These are phyloP conservation scores for Lasioglossum villosulum DNA, from an alignment of 2,888 invertebrate species.

Conservation along the genomic window DNA sequence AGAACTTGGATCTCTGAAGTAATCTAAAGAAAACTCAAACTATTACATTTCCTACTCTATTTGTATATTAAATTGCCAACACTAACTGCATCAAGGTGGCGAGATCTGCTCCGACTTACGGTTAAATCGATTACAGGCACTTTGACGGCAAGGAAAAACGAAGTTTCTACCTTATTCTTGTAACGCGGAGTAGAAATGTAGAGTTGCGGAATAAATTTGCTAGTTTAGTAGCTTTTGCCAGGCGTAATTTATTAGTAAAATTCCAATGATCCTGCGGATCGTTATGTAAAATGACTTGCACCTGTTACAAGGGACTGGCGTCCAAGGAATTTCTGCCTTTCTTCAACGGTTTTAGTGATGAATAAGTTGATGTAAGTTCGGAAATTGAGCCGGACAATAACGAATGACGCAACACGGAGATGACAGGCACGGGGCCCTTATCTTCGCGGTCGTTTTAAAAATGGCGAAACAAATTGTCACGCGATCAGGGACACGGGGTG, in stretches of 20 bases:
- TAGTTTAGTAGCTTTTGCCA: neutral
- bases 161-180: neutral
- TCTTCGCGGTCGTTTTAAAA: neutral
- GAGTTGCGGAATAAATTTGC: neutral
- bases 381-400: neutral
- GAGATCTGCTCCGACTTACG: neutral
- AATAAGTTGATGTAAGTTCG: neutral
- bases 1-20: neutral
- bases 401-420: neutral
- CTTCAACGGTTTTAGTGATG: neutral
- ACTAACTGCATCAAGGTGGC: neutral
- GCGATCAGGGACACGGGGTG: slow-evolving; percentile 22
- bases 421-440: neutral
- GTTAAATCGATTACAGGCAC: neutral
- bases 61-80: neutral
- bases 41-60: neutral
- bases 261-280: neutral
- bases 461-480: slow-evolving; percentile 28
- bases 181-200: neutral
- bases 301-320: neutral
- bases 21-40: neutral
- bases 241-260: neutral
- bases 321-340: neutral
- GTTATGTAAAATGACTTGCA: neutral
- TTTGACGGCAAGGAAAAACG: neutral